phyloP scores from a whole-genome alignment of 2,113 vertebrate genomes.

The Erpornis zantholeuca region DNA sequence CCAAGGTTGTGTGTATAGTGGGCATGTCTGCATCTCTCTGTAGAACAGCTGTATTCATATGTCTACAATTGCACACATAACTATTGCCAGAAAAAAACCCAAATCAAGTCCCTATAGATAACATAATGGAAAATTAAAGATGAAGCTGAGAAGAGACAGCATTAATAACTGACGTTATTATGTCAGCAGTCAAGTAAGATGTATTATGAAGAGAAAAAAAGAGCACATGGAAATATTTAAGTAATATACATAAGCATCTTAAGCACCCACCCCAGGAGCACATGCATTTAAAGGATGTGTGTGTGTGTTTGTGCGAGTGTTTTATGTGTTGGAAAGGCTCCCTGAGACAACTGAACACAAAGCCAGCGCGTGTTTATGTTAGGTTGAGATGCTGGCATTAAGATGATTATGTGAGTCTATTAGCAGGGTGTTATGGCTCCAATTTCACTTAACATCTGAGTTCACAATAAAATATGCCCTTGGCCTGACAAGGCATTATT shows the following conservation, averaged over 20 bases:
- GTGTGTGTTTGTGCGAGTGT: not conserved
- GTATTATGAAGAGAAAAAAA: not conserved
- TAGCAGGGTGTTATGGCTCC: constrained; percentile 19
- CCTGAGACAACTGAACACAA: not conserved
- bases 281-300: not conserved
- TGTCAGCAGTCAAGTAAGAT: not conserved
- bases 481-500: constrained; percentile 67
- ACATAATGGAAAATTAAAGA: not conserved
- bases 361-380: not conserved
- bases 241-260: accelerated
- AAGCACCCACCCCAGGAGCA: not conserved
- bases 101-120: not conserved
- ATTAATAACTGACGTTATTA: not conserved
- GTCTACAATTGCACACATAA: not conserved
- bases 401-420: constrained; percentile 28
- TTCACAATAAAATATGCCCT: constrained; percentile 58
- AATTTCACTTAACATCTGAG: constrained; percentile 33
- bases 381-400: constrained; percentile 24
- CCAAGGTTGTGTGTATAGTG: not conserved
- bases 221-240: not conserved
- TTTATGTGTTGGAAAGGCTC: not conserved
- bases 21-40: not conserved
- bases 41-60: not conserved
- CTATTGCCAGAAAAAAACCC: not conserved
- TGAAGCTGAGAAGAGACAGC: not conserved